Base-by-base conservation (phyloP, 2,888 invertebrate species). In the Chloromyia formosa region DNA sequence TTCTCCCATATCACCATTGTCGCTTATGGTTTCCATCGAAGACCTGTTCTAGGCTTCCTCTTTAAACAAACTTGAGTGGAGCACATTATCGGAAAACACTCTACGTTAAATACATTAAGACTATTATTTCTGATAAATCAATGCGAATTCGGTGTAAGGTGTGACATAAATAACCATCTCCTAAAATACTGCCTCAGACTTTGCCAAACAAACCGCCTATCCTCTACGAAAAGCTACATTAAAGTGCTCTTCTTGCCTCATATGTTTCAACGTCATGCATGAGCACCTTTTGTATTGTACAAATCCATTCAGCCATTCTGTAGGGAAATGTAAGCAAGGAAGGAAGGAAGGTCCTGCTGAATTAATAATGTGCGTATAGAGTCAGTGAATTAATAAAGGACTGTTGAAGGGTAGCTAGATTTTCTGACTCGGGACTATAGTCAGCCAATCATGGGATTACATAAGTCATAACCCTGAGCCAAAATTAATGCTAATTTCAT, bases 271-370 rank as follows among this genome's bases (percentile, higher is more conserved):
- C 40, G 62, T 35, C 62, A 62, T 40, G 40, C 62, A 35, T 40
- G 62, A 62, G 40, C 62, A 62, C 62, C 62, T 62, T 62, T 62
- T 62, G n/a, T 62, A 40, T 40, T 62, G 62, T 62, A 40, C 40
- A 40, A 62, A 62, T 62, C 62, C 62, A 40, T 62, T 62, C 62
- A 40, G 62, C n/a, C 16, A 62, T 62, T 62, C 62, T 40, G 62
- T 16, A n/a, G 62, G 62, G 40, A 40, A 62, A 62, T 40, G 62
- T n/a, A 62, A 14, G 62, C 27, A 27, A 61, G 61, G n/a, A n/a
- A n/a, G 27, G 7, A 35, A 35, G 27, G 40, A 62, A 40, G 16
- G 40, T 23, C 14, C 20, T 42, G 9, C 1, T 62, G 62, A 62
- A 62, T 62, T 62, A 62, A 62, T 62, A 40, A 62, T 16, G 40